Evolutionary conservation across 2,888 invertebrate species (phyloP), one percentile per base, ranked within the genome.

Genomic region (Thysanoteuthis rhombus): DNA sequence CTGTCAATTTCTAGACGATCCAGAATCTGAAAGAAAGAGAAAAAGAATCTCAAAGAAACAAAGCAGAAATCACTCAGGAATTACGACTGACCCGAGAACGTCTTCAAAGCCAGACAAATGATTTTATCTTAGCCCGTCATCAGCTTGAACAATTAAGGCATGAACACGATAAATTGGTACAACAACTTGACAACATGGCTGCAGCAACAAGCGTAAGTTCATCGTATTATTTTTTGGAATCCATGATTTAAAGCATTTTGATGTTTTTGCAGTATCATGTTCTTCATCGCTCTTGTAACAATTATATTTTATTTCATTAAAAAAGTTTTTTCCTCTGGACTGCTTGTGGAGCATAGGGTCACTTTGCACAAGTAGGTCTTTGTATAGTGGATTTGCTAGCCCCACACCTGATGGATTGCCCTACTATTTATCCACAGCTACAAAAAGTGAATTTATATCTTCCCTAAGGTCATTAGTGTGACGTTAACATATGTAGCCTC

Each of bases 11-110:
- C 89, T 93, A 96, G 96, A 93, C 95, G 38, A 95, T 95, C 22
- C 95, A 95, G 25, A 95, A 95, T 94, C 95, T 95, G 94, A 95
- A 95, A 92, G 93, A 95, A 42, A 95, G 94, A 47, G 90, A 96
- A 89, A 95, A 95, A 28, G 96, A 96, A 94, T 95, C 95, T 94
- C 96, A 95, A 92, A 95, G 96, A 58, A 96, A 96, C 93, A 96
- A 96, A 95, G 95, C 96, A 10, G 96, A 96, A 92, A 95, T 95
- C 8, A 95, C 96, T 39, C 96, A 96, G 93, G 96, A 96, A 93
- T 94, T 96, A 22, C 94, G 96, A 93, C 94, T 96, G 16, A 96
- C 96, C 22, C 95, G 96, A 96, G 96, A 94, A 38, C 38, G n/a
- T 39, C 39, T 40, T 47, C 58, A 58, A 92, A 75, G 39, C 40